These are phyloP conservation scores for Melanerpes formicivorus DNA, from an alignment of 2,113 vertebrate genomes.

Conservation along the genomic window DNA sequence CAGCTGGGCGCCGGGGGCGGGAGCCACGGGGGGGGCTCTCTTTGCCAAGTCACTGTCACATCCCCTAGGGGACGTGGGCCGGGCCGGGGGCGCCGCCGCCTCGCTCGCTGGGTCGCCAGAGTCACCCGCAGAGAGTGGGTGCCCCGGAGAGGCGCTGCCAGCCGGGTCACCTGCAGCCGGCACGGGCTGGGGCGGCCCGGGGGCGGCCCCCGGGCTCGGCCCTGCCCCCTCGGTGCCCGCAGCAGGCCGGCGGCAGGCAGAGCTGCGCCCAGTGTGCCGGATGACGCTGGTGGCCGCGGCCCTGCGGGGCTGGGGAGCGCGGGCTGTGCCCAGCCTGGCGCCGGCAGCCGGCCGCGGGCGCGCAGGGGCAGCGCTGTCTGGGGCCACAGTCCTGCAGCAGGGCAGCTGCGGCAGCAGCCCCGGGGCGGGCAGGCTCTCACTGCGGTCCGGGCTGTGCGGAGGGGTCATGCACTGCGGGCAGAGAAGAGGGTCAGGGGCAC, in stretches of 20 bases:
- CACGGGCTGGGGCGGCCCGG: not conserved
- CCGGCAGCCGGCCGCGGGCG: not conserved
- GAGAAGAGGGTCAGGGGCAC: not conserved
- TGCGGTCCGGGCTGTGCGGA: constrained; percentile 92
- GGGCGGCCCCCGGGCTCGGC: no score
- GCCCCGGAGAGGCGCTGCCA: not conserved
- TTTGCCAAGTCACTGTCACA: constrained; percentile 69
- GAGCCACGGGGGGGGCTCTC: constrained; percentile 64
- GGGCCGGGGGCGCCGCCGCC: constrained; percentile 20
- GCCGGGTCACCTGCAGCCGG: not conserved
- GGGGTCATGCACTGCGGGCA: constrained; percentile 93
- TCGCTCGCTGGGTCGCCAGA: not conserved
- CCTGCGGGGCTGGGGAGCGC: constrained; percentile 61
- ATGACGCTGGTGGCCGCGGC: constrained; percentile 90
- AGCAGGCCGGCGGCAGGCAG: constrained; percentile 75
- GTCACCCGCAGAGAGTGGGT: constrained; percentile 33
- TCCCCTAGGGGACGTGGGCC: constrained; percentile 54
- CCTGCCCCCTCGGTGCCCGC: not conserved
- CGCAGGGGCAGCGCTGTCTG: constrained; percentile 47
- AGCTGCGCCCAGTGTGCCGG: constrained; percentile 84
- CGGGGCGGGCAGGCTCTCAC: constrained; percentile 76
- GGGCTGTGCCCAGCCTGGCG: not conserved
- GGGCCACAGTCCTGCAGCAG: constrained; percentile 62
- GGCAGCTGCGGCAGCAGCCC: constrained; percentile 72
- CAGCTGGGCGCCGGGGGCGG: constrained; percentile 78